Evolutionary conservation across 2,113 vertebrate genomes (phyloP).

Genomic region (Quiscalus mexicanus): DNA sequence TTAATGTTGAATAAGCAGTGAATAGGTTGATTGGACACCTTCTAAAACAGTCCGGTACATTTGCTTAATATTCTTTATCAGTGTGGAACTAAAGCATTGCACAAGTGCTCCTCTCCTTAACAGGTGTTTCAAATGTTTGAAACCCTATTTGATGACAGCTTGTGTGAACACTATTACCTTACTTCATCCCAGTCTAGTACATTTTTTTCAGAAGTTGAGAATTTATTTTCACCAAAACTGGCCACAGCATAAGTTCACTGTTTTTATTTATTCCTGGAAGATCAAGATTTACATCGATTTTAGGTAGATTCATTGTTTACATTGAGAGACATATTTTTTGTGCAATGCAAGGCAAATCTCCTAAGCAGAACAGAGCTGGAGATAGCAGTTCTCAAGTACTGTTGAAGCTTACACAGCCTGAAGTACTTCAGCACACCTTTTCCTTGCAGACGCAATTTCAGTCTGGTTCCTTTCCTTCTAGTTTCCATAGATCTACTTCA

Average conservation of each 20-base stretch:
- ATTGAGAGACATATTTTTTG: not conserved
- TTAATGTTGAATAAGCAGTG: not conserved
- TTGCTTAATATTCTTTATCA: not conserved
- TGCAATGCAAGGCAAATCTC: not conserved
- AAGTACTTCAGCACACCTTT: not conserved
- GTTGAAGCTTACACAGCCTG: not conserved
- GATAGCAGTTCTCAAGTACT: not conserved
- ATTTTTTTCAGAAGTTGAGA: not conserved
- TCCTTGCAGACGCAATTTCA: not conserved
- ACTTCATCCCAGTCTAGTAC: not conserved
- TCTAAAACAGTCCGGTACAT: not conserved
- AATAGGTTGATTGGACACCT: not conserved
- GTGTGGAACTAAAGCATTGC: not conserved
- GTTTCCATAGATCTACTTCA: not conserved
- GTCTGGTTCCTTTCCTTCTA: not conserved
- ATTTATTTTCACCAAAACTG: not conserved
- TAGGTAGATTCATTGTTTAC: not conserved
- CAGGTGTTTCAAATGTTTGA: not conserved
- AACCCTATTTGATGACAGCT: not conserved
- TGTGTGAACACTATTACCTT: not conserved
- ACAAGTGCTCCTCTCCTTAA: not conserved
- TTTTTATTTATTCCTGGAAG: not conserved
- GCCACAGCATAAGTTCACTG: not conserved
- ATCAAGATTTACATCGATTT: not conserved
- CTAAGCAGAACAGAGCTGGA: not conserved